A percentile compares a stretch with the other conserved stretches of the same genome.
Conservation (phyloP, 2,797 vertebrate genomes). For the Rhyacichthys aspro region DNA sequence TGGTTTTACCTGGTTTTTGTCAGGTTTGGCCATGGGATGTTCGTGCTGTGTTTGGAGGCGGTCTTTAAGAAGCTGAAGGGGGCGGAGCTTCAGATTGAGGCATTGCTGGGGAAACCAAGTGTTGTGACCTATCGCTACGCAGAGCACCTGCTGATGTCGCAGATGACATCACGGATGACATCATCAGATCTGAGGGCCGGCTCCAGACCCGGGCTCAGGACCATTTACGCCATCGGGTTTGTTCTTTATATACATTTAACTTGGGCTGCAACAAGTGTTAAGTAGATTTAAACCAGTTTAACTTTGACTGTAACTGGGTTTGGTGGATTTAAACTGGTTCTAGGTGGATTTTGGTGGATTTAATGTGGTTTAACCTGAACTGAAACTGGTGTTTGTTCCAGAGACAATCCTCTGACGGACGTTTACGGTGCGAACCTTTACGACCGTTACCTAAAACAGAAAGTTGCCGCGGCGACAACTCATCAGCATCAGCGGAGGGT, state of each 20-base stretch:
- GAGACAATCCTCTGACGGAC: constrained; percentile 91
- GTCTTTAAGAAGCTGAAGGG: constrained; percentile 90
- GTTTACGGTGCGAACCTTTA: constrained; percentile 92
- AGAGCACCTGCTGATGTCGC: constrained; percentile 76
- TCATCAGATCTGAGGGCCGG: constrained; percentile 33
- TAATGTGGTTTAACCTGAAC: too few species aligned
- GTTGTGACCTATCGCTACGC: constrained; percentile 88
- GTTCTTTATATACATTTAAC: too few species aligned
- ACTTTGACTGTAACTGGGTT: too few species aligned
- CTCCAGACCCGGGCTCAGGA: constrained; percentile 52
- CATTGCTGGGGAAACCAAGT: constrained; percentile 88
- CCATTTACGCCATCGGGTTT: constrained; percentile 87
- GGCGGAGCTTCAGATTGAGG: constrained; percentile 85
- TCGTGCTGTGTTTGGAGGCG: constrained; percentile 90
- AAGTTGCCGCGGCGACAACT: constrained; percentile 11
- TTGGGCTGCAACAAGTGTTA: too few species aligned
- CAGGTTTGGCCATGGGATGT: constrained; percentile 87
- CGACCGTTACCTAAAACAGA: constrained; percentile 81
- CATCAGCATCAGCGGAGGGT: constrained; percentile 64
- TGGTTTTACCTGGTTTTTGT: not conserved
- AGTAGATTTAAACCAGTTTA: too few species aligned
- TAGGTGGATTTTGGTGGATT: too few species aligned
- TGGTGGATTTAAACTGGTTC: too few species aligned
- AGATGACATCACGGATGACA: constrained; percentile 64
- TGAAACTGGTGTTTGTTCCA: constrained; percentile 49